Percentiles rank a stretch among this genome's conserved stretches.
These are phyloP conservation scores for Drosophila lini DNA, from an alignment of 1,140 invertebrate species.

Conservation along the genomic window DNA sequence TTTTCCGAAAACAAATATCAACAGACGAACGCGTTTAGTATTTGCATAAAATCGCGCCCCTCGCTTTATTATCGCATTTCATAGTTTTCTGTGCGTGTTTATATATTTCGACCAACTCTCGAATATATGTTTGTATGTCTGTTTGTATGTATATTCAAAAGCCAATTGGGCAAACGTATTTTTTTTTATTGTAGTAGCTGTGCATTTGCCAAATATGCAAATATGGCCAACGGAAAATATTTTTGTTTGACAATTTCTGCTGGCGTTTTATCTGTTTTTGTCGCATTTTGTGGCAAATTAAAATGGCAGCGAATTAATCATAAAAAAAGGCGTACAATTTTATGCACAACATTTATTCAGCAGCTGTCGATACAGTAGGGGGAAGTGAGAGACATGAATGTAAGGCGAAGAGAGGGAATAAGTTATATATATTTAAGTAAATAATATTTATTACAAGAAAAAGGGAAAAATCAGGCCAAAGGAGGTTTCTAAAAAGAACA, in stretches of 20 bases:
- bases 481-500: no score
- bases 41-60: slow-evolving; percentile 38
- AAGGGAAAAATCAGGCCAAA: no score
- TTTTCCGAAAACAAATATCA: slow-evolving; percentile 32
- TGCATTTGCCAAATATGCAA: slow-evolving; percentile 41
- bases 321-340: slow-evolving; percentile 41
- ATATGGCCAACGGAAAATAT: slow-evolving; percentile 26
- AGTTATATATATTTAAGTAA: not conserved
- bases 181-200: not conserved
- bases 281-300: slow-evolving; percentile 52
- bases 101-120: slow-evolving; percentile 20
- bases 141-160: slow-evolving; percentile 26
- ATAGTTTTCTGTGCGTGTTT: slow-evolving; percentile 16
- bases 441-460: no score
- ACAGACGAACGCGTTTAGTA: slow-evolving; percentile 27
- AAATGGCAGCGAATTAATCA: slow-evolving; percentile 52
- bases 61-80: slow-evolving; percentile 28
- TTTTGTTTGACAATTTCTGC: slow-evolving; percentile 40
- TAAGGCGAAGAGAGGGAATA: not conserved
- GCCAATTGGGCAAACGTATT: slow-evolving; percentile 46
- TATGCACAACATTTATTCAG: slow-evolving; percentile 31
- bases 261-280: slow-evolving; percentile 45
- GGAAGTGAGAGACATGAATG: not conserved
- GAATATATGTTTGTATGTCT: not conserved
- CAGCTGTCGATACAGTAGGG: slow-evolving; percentile 29